These are phyloP conservation scores for Brassicogethes aeneus DNA, from an alignment of 2,888 invertebrate species.

Conservation along the genomic window DNA sequence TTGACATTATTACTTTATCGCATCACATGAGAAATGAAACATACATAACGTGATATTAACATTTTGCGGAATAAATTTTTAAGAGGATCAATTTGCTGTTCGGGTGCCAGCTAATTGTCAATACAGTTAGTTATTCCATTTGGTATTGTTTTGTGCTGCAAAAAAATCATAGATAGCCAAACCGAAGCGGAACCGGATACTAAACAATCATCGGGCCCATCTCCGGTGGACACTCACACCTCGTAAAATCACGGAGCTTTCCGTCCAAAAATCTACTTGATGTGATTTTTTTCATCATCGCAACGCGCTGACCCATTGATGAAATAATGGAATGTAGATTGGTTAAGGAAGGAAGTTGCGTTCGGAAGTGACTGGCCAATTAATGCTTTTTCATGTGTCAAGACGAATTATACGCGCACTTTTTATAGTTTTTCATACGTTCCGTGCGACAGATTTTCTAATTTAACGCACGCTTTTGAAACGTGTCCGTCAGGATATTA, in stretches of 20 bases:
- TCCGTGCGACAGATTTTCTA: background rate
- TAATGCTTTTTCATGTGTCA: conserved; percentile 16
- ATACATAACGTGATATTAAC: background rate
- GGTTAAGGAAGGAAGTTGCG: conserved; percentile 10
- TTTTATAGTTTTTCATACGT: background rate
- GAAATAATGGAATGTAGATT: conserved; percentile 5
- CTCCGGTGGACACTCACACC: conserved; percentile 38
- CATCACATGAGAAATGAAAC: background rate
- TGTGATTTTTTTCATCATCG: conserved; percentile 11
- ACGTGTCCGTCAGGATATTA: background rate
- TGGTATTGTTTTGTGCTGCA: background rate
- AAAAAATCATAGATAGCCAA: conserved; percentile 3
- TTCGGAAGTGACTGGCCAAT: conserved; percentile 16
- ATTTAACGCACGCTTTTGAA: conserved; percentile 1
- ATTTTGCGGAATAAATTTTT: background rate
- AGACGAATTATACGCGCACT: background rate
- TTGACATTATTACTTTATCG: too few relatives aligned
- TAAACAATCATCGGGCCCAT: conserved; percentile 36
- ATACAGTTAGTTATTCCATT: background rate
- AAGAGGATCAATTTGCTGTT: background rate
- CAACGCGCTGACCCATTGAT: conserved; percentile 5
- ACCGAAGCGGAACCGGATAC: conserved; percentile 38
- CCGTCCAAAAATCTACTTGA: conserved; percentile 23
- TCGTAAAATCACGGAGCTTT: conserved; percentile 32
- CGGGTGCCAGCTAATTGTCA: background rate